Base-by-base conservation (phyloP, 2,113 vertebrate genomes). In the Scartelaos histophorus region DNA sequence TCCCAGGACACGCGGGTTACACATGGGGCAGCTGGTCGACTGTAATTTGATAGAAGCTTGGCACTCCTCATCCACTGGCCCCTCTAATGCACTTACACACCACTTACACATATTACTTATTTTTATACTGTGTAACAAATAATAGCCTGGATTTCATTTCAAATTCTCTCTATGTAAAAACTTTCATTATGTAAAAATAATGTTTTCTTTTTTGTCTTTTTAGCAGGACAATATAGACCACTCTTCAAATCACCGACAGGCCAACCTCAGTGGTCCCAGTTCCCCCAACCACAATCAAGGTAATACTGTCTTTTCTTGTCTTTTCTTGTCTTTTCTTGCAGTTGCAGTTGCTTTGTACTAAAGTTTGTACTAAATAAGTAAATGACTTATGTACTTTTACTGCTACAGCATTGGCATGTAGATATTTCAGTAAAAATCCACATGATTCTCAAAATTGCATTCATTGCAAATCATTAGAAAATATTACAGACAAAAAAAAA, bases 211-310 rank as follows among this genome's bases (percentile, higher is more conserved):
- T 73, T 53, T 81, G 16, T 80, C n/a, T 81, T 38, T 45, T 86
- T 79, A 92, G 87, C 92, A 97, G 95, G 96, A 96, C 85, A 95
- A 95, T 80, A 95, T 94, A 84, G 96, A 97, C 85, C 95, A 95
- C 81, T 89, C 94, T 45, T 83, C 95, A 3, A 88, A 90, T 83
- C 95, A 93, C 79, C 88, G 92, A 82, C 91, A 85, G 64, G 65
- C 91, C 45, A 93, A 95, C 75, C 90, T 94, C 70, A 93, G 95
- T 76, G 93, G 92, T 84, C 87, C 94, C 0, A 88, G 89, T 84
- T 93, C 91, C 22, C 91, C 95, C 45, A 93, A 45, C 74, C 95
- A 45, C 74, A 94, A 95, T 80, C 95, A 96, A 95, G 96, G 97
- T 97, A 92, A 84, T 82, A 0, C 51, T 54, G 3, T 54, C 7